Percentiles rank a stretch among this genome's conserved stretches.
phyloP scores from a whole-genome alignment of 2,113 vertebrate genomes.

The Eublepharis macularius region DNA sequence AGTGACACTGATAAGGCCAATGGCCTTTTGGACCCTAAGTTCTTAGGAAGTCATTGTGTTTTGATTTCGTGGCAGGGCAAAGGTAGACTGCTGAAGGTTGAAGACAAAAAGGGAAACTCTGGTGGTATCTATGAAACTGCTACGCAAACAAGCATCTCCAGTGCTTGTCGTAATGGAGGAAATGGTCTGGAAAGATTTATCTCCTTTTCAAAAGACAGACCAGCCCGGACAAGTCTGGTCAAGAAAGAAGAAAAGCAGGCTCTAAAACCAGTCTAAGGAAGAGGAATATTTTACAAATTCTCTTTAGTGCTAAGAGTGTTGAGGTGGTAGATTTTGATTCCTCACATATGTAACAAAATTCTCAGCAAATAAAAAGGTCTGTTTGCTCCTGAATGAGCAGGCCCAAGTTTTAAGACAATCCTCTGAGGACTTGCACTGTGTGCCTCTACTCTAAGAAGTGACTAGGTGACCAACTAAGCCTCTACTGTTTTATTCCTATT shows the following conservation, averaged over 20 bases:
- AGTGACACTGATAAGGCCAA: background rate
- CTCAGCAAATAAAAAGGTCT: too few species aligned
- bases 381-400: too few species aligned
- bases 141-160: background rate
- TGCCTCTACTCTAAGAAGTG: too few species aligned
- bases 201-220: background rate
- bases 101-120: background rate
- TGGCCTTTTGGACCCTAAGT: background rate
- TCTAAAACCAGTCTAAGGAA: background rate
- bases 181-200: background rate
- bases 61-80: constrained; percentile 18
- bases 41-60: background rate
- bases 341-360: too few species aligned
- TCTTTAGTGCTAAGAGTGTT: too few species aligned
- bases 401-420: too few species aligned
- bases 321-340: too few species aligned
- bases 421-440: too few species aligned
- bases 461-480: too few species aligned
- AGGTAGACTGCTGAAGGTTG: constrained; percentile 9
- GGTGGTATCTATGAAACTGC: background rate
- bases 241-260: background rate
- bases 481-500: too few species aligned
- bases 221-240: background rate
- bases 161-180: background rate
- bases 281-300: background rate